Conservation (phyloP, 2,113 vertebrate species). For the Cyanocitta stelleri region DNA sequence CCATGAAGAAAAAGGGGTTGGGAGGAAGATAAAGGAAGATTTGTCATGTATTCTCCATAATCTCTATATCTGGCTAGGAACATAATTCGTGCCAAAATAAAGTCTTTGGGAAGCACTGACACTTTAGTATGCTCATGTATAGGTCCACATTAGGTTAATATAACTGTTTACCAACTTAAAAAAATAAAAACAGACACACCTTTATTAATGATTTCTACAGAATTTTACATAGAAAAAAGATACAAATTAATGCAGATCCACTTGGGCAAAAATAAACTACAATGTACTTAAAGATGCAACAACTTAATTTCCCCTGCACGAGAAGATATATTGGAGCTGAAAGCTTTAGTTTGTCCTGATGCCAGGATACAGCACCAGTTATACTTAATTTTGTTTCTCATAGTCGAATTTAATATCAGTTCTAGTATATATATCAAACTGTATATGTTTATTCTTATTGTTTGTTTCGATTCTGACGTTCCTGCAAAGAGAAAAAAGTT, state of each 20-base stretch:
- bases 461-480: slow-evolving; percentile 92
- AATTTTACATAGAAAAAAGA: slow-evolving; percentile 72
- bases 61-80: slow-evolving; percentile 35
- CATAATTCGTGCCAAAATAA: slow-evolving; percentile 58
- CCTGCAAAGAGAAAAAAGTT: slow-evolving; percentile 73
- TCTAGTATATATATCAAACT: slow-evolving; percentile 79
- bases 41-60: slow-evolving; percentile 19
- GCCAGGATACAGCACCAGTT: slow-evolving; percentile 79
- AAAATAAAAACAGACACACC: slow-evolving; percentile 62
- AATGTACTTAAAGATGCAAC: slow-evolving; percentile 76
- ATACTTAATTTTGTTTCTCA: slow-evolving; percentile 59
- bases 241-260: slow-evolving; percentile 71
- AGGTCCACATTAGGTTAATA: slow-evolving; percentile 50
- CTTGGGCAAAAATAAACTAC: slow-evolving; percentile 71
- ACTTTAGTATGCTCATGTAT: slow-evolving; percentile 36
- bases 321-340: slow-evolving; percentile 77
- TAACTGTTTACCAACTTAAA: slow-evolving; percentile 63
- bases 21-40: background rate
- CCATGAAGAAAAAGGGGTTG: background rate
- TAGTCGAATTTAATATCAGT: slow-evolving; percentile 68
- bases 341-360: slow-evolving; percentile 79
- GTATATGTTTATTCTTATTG: slow-evolving; percentile 79
- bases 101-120: slow-evolving; percentile 61
- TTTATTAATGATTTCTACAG: slow-evolving; percentile 81
- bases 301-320: slow-evolving; percentile 83